Evolutionary conservation across 2,113 vertebrate species (phyloP), one percentile per base, ranked within the genome.

Genomic region (Dromaius novaehollandiae): DNA sequence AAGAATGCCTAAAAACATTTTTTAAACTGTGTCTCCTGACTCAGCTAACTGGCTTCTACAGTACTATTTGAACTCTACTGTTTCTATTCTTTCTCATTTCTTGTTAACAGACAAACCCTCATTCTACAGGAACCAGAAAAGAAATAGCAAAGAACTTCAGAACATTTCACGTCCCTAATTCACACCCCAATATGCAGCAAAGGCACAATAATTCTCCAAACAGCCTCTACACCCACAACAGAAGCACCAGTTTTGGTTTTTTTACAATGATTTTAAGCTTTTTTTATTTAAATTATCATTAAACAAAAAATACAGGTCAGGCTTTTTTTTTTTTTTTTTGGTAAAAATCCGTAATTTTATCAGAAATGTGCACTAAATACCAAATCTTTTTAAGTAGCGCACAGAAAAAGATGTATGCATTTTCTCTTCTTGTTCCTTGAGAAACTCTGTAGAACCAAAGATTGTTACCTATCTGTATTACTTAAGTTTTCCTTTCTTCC

Each of bases 401-500:
- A 87, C 6, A 1, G 1, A 58, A 71, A 85, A 88, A 90, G 60
- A 60, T 60, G 20, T 51, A 50, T 55, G 24, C 81, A 84, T 53
- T 24, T 93, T 82, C 82, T 93, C 93, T 95, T 96, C 79, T 70
- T 85, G 74, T 89, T 94, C 77, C 87, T 60, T 76, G 11, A 93
- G 90, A 97, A 94, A 95, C 86, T 86, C 48, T 93, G 75, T 82
- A 96, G 82, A 94, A 71, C 48, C 89, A 81, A 89, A 79, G 25
- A 64, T 28, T 44, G 84, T 48, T 93, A 95, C 7, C 68, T 94
- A 91, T 70, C 68, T 82, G n/a, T 61, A 94, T 81, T 83, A 86
- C 74, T 76, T 80, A 91, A 53, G 87, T 93, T 93, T 95, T 90
- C 61, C 32, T 91, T 94, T 90, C 88, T 75, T 89, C 61, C 80